Conservation (phyloP, 1,140 invertebrate genomes). For the Panagrolaimus sp. region DNA sequence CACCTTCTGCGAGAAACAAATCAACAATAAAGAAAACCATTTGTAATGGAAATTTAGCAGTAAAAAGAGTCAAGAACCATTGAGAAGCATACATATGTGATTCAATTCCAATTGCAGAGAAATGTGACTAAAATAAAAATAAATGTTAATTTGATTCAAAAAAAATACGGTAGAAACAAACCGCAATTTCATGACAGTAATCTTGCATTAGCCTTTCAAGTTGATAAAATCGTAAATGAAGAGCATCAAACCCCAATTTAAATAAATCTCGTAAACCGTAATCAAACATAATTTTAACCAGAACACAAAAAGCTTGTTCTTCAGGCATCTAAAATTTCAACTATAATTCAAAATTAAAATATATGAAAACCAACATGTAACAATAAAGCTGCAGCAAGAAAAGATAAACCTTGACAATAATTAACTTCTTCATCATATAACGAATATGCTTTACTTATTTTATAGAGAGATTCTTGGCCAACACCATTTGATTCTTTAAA, state of each 20-base stretch:
- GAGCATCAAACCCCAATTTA: conserved; percentile 88
- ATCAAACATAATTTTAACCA: conserved; percentile 93
- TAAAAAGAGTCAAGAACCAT: conserved; percentile 98
- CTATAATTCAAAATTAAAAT: no score
- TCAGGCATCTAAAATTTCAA: no score
- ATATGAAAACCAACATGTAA: no score
- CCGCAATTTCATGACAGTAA: conserved; percentile 36
- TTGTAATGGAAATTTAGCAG: conserved; percentile 91
- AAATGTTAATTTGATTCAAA: no score
- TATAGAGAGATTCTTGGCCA: conserved; percentile 89
- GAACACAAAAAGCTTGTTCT: conserved; percentile 92
- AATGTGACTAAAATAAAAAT: no score
- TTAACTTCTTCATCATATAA: conserved; percentile 93
- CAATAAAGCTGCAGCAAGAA: conserved; percentile 85
- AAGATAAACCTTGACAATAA: conserved; percentile 96
- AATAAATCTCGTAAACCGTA: conserved; percentile 89
- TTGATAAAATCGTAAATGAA: conserved; percentile 90
- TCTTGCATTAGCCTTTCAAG: conserved; percentile 88
- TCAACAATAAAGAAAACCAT: conserved; percentile 96
- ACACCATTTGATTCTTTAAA: conserved; percentile 83
- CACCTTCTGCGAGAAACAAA: conserved; percentile 78
- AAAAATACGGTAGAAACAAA: no score
- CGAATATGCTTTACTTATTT: conserved; percentile 84
- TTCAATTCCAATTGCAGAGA: conserved; percentile 82
- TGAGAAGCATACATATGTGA: conserved; percentile 99